These are phyloP conservation scores for Arizona elegans DNA, from an alignment of 2,113 vertebrate species.

Conservation along the genomic window DNA sequence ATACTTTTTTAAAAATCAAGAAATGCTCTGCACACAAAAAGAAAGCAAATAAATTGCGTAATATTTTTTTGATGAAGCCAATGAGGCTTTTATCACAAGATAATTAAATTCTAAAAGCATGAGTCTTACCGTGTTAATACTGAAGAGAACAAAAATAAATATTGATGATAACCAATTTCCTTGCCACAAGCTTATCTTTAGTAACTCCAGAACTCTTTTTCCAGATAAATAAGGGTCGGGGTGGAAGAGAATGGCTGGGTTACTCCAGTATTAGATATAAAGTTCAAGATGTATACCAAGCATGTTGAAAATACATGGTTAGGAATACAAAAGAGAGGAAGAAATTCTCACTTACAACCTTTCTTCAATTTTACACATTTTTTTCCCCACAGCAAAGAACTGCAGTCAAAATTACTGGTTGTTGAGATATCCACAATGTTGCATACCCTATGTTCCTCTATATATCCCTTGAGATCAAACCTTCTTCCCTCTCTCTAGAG, in stretches of 20 bases:
- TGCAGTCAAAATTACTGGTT: not conserved
- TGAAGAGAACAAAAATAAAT: not conserved
- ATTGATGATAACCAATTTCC: not conserved
- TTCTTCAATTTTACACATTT: not conserved
- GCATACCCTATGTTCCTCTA: not conserved
- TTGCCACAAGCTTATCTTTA: not conserved
- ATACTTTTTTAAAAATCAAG: slow-evolving; percentile 30
- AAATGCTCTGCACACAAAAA: slow-evolving; percentile 32
- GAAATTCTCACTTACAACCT: not conserved
- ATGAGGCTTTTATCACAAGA: slow-evolving; percentile 33
- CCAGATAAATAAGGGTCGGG: not conserved
- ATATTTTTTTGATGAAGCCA: slow-evolving; percentile 39
- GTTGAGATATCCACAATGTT: not conserved
- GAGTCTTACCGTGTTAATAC: slow-evolving; percentile 17
- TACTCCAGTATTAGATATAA: not conserved
- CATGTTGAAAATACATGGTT: not conserved
- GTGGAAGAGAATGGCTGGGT: not conserved
- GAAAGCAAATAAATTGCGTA: slow-evolving; percentile 35
- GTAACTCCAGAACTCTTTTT: not conserved
- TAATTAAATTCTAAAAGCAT: slow-evolving; percentile 33
- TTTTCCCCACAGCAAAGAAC: not conserved
- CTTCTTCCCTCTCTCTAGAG: not conserved
- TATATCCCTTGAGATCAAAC: not conserved
- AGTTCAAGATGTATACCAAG: not conserved
- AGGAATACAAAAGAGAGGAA: not conserved